Conservation (phyloP, 2,888 invertebrate species). For the Morpho helenor region DNA sequence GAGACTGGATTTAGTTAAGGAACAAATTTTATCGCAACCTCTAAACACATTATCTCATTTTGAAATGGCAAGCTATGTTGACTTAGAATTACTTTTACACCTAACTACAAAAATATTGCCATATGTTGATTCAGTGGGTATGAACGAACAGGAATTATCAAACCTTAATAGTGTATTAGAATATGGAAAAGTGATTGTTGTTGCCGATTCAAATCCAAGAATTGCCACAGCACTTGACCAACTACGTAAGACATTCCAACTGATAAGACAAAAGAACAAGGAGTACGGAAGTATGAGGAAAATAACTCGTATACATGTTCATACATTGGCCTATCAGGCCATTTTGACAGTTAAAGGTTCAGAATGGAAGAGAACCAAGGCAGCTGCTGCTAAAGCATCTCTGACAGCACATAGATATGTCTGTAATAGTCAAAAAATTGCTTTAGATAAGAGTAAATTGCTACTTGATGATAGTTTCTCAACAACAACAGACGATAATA, state of each 20-base stretch:
- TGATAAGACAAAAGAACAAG: conserved; percentile 67
- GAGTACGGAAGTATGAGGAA: conserved; percentile 69
- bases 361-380: conserved; percentile 87
- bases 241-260: conserved; percentile 84
- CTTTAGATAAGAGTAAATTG: conserved; percentile 70
- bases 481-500: conserved; percentile 79
- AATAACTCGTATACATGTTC: conserved; percentile 89
- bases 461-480: conserved; percentile 92
- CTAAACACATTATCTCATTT: conserved; percentile 85
- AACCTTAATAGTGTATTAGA: conserved; percentile 86
- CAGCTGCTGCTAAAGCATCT: conserved; percentile 90
- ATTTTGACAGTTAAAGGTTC: conserved; percentile 84
- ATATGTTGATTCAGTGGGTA: conserved; percentile 89
- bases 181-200: conserved; percentile 84
- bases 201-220: conserved; percentile 88
- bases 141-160: conserved; percentile 93
- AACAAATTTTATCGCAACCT: conserved; percentile 82
- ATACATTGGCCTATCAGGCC: conserved; percentile 93
- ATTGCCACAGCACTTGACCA: conserved; percentile 89
- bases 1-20: conserved; percentile 81
- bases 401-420: conserved; percentile 91
- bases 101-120: conserved; percentile 84
- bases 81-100: conserved; percentile 82
- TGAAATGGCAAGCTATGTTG: conserved; percentile 92
- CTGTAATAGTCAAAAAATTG: conserved; percentile 83